phyloP scores from a whole-genome alignment of 1,140 invertebrate genomes.

The Oppia nitens region DNA sequence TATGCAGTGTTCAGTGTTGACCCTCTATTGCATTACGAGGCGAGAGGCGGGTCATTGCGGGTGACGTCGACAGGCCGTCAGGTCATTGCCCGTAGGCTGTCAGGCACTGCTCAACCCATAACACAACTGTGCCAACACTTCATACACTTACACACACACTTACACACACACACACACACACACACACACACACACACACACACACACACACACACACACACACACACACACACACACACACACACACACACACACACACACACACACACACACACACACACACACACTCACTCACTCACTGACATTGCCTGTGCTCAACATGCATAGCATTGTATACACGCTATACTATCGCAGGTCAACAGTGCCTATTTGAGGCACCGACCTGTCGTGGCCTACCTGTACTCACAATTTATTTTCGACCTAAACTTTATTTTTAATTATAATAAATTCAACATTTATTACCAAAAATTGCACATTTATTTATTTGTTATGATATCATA shows the following conservation, averaged over 20 bases:
- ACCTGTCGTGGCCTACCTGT: no score
- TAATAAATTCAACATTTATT: no score
- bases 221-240: neutral
- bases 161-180: slow-evolving; percentile 14
- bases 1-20: no score
- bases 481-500: no score
- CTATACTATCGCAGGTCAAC: no score
- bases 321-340: no score
- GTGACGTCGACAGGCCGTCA: neutral
- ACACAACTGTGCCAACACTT: slow-evolving; percentile 2
- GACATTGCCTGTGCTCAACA: no score
- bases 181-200: neutral
- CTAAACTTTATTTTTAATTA: no score
- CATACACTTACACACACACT: neutral
- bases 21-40: neutral
- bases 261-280: neutral
- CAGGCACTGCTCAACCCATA: neutral
- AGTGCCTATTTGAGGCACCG: no score
- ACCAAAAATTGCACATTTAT: no score
- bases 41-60: neutral
- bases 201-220: neutral
- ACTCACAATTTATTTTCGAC: no score
- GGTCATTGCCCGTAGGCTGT: neutral
- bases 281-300: neutral
- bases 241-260: slow-evolving; percentile 9